These are phyloP conservation scores for Hoplodrina blanda DNA, from an alignment of 2,888 invertebrate species.

Conservation along the genomic window DNA sequence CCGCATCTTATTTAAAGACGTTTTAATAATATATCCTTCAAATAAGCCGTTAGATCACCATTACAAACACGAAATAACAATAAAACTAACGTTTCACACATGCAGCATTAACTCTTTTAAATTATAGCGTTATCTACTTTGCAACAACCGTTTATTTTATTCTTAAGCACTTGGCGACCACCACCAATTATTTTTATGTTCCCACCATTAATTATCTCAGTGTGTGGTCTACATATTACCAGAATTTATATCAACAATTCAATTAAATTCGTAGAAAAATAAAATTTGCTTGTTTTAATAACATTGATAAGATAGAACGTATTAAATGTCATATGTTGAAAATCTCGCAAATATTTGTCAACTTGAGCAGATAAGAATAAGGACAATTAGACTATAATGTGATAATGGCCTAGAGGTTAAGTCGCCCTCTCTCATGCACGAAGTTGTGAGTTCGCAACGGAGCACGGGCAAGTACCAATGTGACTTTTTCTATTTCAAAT, in stretches of 20 bases:
- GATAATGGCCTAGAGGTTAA: too few relatives aligned
- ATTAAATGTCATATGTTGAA: conserved; percentile 39
- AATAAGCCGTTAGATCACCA: conserved; percentile 7
- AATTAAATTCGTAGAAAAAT: conserved; percentile 55
- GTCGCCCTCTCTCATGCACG: too few relatives aligned
- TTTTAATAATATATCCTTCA: conserved; percentile 18
- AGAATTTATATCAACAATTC: conserved; percentile 49
- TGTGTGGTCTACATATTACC: conserved; percentile 59
- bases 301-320: conserved; percentile 36
- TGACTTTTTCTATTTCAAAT: too few relatives aligned
- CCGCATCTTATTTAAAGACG: background rate
- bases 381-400: conserved; percentile 43
- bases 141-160: conserved; percentile 42
- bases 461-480: too few relatives aligned
- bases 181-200: conserved; percentile 53
- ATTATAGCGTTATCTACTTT: conserved; percentile 31
- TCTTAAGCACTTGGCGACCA: conserved; percentile 50
- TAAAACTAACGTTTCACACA: conserved; percentile 36
- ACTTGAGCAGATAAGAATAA: conserved; percentile 35
- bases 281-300: conserved; percentile 34
- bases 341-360: conserved; percentile 52
- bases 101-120: conserved; percentile 20
- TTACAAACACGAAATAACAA: conserved; percentile 46
- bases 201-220: conserved; percentile 50
- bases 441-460: too few relatives aligned